A percentile compares a stretch with the other conserved stretches of the same genome.
Evolutionary conservation across 2,113 vertebrate genomes (phyloP).

Genomic region (Dasyornis broadbenti): DNA sequence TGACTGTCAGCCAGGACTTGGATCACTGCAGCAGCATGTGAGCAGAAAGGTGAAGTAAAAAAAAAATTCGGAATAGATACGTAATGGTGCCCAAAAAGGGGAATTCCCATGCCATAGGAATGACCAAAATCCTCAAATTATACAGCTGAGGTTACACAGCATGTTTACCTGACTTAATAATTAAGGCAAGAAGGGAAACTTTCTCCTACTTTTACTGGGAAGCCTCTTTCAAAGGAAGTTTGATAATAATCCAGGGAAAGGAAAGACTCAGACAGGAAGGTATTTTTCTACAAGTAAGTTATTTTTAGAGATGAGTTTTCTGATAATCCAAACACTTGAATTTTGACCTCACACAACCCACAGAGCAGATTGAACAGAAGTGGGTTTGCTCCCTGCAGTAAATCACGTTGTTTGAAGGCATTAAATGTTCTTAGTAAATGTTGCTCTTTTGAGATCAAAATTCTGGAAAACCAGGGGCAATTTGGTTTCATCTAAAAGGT

Average conservation of each 20-base stretch:
- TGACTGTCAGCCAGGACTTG: neutral
- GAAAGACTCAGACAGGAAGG: neutral
- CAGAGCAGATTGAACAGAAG: neutral
- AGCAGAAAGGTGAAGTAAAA: neutral
- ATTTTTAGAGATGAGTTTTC: neutral
- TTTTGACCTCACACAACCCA: neutral
- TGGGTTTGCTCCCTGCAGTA: neutral
- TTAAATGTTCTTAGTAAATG: neutral
- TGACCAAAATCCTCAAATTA: neutral
- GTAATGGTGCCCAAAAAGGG: neutral
- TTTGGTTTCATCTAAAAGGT: neutral
- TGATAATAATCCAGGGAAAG: neutral
- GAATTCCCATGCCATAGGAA: neutral
- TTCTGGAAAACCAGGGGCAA: neutral
- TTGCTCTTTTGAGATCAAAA: neutral
- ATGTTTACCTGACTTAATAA: neutral
- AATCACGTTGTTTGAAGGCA: neutral
- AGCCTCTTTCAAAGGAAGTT: neutral
- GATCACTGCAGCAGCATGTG: neutral
- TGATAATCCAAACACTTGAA: neutral
- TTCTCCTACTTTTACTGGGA: neutral
- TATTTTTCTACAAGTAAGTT: neutral
- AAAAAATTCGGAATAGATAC: accelerated
- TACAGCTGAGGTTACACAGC: neutral
- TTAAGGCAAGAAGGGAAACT: neutral